Conservation (phyloP, 2,888 invertebrate genomes). For the Cactoblastis cactorum region DNA sequence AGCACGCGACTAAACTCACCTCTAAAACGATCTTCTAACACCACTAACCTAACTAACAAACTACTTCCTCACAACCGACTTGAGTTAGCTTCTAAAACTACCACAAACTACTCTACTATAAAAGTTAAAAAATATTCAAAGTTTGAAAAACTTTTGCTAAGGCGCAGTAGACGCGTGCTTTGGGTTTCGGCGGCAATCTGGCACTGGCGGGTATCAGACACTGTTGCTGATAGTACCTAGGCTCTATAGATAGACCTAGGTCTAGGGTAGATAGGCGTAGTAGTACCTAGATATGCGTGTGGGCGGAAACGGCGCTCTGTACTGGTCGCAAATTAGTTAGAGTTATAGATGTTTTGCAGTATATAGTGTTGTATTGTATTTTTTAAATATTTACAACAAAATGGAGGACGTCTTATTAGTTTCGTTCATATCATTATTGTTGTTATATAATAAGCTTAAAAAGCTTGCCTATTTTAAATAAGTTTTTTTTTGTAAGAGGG, state of each 20-base stretch:
- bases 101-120: slow-evolving; percentile 23
- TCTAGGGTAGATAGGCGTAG: slow-evolving; percentile 21
- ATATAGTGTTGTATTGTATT: too few relatives aligned
- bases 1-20: slow-evolving; percentile 1
- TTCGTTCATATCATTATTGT: too few relatives aligned
- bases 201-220: slow-evolving; percentile 61
- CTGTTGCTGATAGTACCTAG: slow-evolving; percentile 62
- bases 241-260: slow-evolving; percentile 33
- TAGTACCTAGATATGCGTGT: slow-evolving; percentile 29
- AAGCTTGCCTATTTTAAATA: too few relatives aligned
- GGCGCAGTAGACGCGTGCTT: slow-evolving; percentile 63
- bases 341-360: not conserved
- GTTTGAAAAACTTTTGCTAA: slow-evolving; percentile 1
- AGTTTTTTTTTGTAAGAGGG: too few relatives aligned
- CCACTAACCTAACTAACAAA: slow-evolving; percentile 13
- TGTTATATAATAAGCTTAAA: too few relatives aligned
- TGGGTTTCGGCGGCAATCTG: slow-evolving; percentile 46
- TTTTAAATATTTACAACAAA: too few relatives aligned
- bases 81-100: slow-evolving; percentile 41
- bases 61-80: slow-evolving; percentile 44
- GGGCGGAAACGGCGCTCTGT: slow-evolving; percentile 3
- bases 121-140: slow-evolving; percentile 4
- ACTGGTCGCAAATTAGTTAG: slow-evolving; percentile 14
- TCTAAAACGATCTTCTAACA: slow-evolving; percentile 11
- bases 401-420: too few relatives aligned